Evolutionary conservation across 2,888 invertebrate species (phyloP).

Genomic region (Willowsia nigromaculata): DNA sequence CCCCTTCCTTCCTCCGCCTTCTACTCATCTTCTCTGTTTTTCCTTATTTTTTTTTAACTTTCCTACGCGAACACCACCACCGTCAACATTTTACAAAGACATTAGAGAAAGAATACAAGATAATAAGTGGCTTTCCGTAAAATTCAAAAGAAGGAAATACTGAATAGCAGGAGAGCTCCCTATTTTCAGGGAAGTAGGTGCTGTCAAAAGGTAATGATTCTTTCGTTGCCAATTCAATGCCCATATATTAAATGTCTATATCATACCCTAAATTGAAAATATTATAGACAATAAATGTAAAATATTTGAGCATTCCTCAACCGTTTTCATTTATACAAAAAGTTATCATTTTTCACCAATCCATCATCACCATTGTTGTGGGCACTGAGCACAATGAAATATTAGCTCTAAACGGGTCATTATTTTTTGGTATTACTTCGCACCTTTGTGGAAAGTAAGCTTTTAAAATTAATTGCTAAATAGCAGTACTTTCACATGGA

Average conservation of each 20-base stretch:
- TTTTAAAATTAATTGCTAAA: neutral
- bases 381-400: neutral
- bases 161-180: constrained; percentile 1
- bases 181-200: neutral
- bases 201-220: constrained; percentile 1
- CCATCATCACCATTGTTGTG: constrained; percentile 30
- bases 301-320: neutral
- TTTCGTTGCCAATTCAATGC: constrained; percentile 26
- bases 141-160: constrained; percentile 1
- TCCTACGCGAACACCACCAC: neutral
- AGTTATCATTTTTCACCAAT: constrained; percentile 1
- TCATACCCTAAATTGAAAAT: neutral
- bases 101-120: constrained; percentile 7
- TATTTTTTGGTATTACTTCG: neutral
- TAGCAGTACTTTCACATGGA: no score
- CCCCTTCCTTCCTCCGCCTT: neutral
- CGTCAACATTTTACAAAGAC: constrained; percentile 15
- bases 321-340: neutral
- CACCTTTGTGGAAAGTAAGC: neutral
- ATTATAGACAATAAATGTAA: neutral
- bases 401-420: neutral
- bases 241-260: constrained; percentile 19
- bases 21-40: neutral
- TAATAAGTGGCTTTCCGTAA: constrained; percentile 17
- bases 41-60: neutral